Evolutionary conservation across 2,888 invertebrate genomes (phyloP).

Genomic region (Mesoligia furuncula): DNA sequence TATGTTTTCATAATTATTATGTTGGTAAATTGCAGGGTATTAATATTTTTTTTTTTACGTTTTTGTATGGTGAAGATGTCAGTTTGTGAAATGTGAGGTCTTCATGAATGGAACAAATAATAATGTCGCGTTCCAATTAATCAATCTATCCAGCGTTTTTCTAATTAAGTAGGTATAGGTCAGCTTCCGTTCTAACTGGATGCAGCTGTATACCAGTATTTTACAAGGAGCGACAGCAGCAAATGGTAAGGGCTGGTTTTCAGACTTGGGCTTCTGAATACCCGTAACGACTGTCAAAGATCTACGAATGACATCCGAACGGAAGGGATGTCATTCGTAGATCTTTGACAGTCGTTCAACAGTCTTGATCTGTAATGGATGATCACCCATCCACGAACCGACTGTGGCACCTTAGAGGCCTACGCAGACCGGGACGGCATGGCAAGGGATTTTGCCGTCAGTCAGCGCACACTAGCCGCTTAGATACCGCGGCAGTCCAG

Average conservation of each 20-base stretch:
- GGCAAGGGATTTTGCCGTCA: no score
- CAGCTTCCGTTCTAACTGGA: not conserved
- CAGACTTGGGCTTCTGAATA: not conserved
- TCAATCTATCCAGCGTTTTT: not conserved
- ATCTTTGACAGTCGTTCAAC: no score
- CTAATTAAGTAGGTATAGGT: not conserved
- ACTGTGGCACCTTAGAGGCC: no score
- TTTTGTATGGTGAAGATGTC: not conserved
- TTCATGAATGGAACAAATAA: not conserved
- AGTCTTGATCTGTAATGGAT: not conserved
- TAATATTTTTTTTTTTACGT: conserved; percentile 21
- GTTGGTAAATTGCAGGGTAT: conserved; percentile 37
- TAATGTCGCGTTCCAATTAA: not conserved
- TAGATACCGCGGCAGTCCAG: no score
- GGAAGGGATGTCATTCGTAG: no score
- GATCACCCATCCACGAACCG: not conserved
- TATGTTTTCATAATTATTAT: conserved; percentile 60
- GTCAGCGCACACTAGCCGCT: no score
- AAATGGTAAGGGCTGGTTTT: not conserved
- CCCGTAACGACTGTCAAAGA: no score
- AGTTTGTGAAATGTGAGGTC: not conserved
- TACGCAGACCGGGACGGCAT: no score
- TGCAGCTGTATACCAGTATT: not conserved
- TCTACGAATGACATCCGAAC: not conserved
- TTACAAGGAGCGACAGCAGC: not conserved